Evolutionary conservation across 1,140 invertebrate genomes (phyloP), one percentile per base, ranked within the genome.

Genomic region (Drosophila nikananu): DNA sequence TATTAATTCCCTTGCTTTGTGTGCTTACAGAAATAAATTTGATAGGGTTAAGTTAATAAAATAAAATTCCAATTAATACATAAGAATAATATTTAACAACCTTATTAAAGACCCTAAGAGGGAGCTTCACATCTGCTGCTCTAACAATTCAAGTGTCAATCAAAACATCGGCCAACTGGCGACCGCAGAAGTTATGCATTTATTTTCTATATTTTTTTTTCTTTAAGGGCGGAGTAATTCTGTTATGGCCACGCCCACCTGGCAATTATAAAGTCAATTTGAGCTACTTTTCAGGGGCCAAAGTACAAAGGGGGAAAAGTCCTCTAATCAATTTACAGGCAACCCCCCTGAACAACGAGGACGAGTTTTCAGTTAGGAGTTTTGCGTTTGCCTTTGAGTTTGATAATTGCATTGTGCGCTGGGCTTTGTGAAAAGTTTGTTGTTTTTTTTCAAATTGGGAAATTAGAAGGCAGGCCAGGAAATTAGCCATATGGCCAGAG

Each of bases 401-500:
- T 52, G 15, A 71, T 89, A 89, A 89, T 86, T 80, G 72, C 66
- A 74, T 86, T 87, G 54, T 63, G 23, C 44, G 15, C 44, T 68
- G 66, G 75, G 66, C 73, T 83, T 79, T 80, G 70, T 83, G 48
- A 72, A 71, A 86, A 81, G 46, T 78, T 84, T 78, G 52, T 71
- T 75, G 81, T 84, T 30, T 30, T 30, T 44, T 84, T 46, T 4
- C 23, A 77, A 78, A 87, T 68, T 73, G 84, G 51, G 57, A 89
- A 83, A 89, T 84, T 84, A 71, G 54, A 81, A 73, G 59, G 72
- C 72, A 51, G 41, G 62, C 58, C 60, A 42, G 39, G 72, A 80
- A 87, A 87, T 87, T 89, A 81, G 86, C 86, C 84, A 87, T 87
- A 87, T 90, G 84, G 62, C 55, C 10, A 7, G 35, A 25, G 63